Evolutionary conservation across 2,113 vertebrate species (phyloP).

Genomic region (Melanotaenia duboulayi): DNA sequence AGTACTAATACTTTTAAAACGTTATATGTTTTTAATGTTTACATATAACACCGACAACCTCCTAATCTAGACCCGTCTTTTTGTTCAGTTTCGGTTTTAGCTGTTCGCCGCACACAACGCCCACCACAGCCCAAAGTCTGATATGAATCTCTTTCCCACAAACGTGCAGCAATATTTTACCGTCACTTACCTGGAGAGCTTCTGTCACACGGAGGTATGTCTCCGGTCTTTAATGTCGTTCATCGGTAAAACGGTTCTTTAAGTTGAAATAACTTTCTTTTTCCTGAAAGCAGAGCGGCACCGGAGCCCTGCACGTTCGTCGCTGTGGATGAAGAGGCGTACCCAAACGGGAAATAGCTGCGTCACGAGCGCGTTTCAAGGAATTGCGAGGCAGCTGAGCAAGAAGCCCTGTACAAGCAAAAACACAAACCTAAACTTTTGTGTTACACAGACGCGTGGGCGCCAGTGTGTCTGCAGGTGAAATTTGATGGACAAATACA

Average conservation of each 20-base stretch:
- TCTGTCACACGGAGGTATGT: neutral
- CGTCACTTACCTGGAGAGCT: slow-evolving; percentile 57
- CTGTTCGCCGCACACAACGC: slow-evolving; percentile 23
- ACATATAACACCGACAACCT: neutral
- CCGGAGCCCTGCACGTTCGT: neutral
- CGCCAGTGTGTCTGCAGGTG: too few species aligned
- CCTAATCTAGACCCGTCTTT: neutral
- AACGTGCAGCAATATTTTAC: slow-evolving; percentile 22
- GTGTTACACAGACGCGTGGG: too few species aligned
- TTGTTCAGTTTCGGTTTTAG: slow-evolving; percentile 63
- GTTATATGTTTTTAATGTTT: neutral
- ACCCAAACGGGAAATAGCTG: slow-evolving; percentile 50
- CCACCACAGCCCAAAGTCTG: slow-evolving; percentile 20
- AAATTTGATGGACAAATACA: too few species aligned
- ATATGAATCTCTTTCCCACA: slow-evolving; percentile 53
- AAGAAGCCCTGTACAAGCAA: neutral
- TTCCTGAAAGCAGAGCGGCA: too few species aligned
- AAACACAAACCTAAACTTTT: neutral
- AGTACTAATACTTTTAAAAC: neutral
- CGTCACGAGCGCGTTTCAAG: slow-evolving; percentile 45
- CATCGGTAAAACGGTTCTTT: too few species aligned
- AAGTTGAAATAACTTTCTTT: neutral
- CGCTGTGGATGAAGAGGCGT: slow-evolving; percentile 28
- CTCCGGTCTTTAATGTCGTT: neutral
- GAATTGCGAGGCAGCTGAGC: slow-evolving; percentile 20